Evolutionary conservation across 1,140 invertebrate species (phyloP), one percentile per base, ranked within the genome.

Genomic region (Thaumatotibia leucotreta): DNA sequence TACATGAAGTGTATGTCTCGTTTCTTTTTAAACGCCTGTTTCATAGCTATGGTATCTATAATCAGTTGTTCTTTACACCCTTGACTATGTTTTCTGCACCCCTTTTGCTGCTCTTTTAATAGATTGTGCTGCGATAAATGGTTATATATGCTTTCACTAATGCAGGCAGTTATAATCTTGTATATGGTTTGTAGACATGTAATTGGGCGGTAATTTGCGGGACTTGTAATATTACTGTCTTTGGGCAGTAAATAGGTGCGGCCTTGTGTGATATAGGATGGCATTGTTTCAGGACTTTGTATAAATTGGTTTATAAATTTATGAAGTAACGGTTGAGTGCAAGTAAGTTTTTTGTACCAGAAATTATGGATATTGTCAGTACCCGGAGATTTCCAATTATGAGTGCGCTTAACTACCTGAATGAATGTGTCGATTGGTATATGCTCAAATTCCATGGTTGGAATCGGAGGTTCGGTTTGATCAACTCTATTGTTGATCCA

Each of bases 381-480:
- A 4, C 70, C 70, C 0, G 70, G 64, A 5, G 70, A 49, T 49
- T 72, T 72, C 67, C 70, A 72, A 31, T 69, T 69, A 35, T 69
- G 66, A 27, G 50, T 52, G 32, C 29, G 24, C 9, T 24, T 22
- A 4, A 63, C 10, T 23, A 45, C 61, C n/a, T 45, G 5, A 2
- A 63, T 39, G 20, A 63, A 63, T 45, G 35, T 63, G 14, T 63
- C 33, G 27, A 29, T 6, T 4, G 27, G 2, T 29, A 29, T 29
- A 29, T 29, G 2, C 6, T 29, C 6, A 29, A 6, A 2, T 29
- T 29, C 27, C 27, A 29, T 29, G 23, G 14, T 39, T 14, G 63
- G 10, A 6, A 64, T 50, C 6, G 49, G 17, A 64, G 27, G 50
- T n/a, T n/a, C n/a, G n/a, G n/a, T n/a, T 17, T 14, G 11, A 39